phyloP scores from a whole-genome alignment of 1,140 invertebrate genomes.

The Eciton burchellii region DNA sequence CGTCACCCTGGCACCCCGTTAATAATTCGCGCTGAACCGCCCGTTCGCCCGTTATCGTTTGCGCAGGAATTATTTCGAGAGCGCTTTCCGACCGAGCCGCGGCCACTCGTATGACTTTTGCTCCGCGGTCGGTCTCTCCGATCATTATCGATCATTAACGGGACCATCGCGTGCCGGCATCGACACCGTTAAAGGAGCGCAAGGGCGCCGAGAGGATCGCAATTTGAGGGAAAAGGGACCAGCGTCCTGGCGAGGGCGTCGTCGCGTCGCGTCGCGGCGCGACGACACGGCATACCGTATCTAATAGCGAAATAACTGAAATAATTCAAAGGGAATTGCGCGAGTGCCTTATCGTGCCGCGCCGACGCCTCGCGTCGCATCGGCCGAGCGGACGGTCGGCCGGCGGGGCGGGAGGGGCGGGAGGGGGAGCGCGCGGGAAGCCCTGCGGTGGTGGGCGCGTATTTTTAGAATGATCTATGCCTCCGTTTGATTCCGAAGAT shows the following conservation, averaged over 20 bases:
- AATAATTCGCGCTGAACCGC: neutral
- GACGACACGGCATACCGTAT: constrained; percentile 81
- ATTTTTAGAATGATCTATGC: constrained; percentile 81
- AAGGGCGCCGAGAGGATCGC: constrained; percentile 61
- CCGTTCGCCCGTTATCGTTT: too few species aligned
- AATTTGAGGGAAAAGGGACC: constrained; percentile 20
- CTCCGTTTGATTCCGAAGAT: constrained; percentile 81
- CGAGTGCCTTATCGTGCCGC: constrained; percentile 81
- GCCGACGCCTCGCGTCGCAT: constrained; percentile 82
- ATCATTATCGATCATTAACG: constrained; percentile 46
- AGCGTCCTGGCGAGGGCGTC: constrained; percentile 9
- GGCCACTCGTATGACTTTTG: neutral
- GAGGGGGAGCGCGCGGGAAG: constrained; percentile 54
- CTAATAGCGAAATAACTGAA: constrained; percentile 84
- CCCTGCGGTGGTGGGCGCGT: constrained; percentile 65
- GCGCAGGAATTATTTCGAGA: too few species aligned
- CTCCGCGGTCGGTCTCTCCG: neutral
- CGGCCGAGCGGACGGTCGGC: too few species aligned
- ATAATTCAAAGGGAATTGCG: constrained; percentile 84
- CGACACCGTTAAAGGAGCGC: too few species aligned
- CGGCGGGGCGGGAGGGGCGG: constrained; percentile 46
- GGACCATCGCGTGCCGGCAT: constrained; percentile 44
- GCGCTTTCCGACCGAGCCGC: neutral
- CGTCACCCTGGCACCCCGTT: neutral
- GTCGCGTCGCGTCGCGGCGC: constrained; percentile 43